phyloP scores from a whole-genome alignment of 1,140 invertebrate species.

The Drosophila pallidifrons region DNA sequence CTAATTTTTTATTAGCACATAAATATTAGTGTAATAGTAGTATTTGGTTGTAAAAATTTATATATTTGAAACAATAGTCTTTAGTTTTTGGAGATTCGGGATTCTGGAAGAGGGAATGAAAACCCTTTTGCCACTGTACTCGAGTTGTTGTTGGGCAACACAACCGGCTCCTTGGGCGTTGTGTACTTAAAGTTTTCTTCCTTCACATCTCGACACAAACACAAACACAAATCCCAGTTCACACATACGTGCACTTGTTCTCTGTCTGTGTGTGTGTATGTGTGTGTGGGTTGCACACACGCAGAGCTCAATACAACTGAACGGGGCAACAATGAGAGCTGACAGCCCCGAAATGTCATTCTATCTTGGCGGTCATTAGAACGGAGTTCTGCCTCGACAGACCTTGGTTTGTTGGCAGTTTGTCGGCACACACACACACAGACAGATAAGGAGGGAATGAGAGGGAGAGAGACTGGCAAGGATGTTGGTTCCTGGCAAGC shows the following conservation, averaged over 20 bases:
- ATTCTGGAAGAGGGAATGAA: background rate
- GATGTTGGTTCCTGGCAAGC: conserved; percentile 67
- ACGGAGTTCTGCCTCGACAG: conserved; percentile 62
- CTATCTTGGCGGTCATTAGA: conserved; percentile 83
- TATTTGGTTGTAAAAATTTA: background rate
- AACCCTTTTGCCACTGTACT: conserved; percentile 11
- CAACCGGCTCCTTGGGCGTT: conserved; percentile 59
- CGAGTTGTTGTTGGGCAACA: conserved; percentile 33
- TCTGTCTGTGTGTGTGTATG: background rate
- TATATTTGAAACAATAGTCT: background rate
- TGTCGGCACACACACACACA: conserved; percentile 22
- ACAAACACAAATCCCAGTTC: conserved; percentile 36
- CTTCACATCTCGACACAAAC: conserved; percentile 22
- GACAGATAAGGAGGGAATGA: background rate
- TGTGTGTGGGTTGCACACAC: conserved; percentile 34
- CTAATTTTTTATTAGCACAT: too few relatives aligned
- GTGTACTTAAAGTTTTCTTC: conserved; percentile 82
- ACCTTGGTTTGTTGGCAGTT: conserved; percentile 47
- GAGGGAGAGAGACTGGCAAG: conserved; percentile 18
- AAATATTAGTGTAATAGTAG: background rate
- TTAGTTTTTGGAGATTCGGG: background rate
- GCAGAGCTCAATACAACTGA: conserved; percentile 55
- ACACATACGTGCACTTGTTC: conserved; percentile 47
- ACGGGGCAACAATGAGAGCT: conserved; percentile 76
- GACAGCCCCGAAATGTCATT: conserved; percentile 81